These are phyloP conservation scores for Prionailurus bengalensis DNA, from an alignment of 2,113 vertebrate species.

Conservation along the genomic window DNA sequence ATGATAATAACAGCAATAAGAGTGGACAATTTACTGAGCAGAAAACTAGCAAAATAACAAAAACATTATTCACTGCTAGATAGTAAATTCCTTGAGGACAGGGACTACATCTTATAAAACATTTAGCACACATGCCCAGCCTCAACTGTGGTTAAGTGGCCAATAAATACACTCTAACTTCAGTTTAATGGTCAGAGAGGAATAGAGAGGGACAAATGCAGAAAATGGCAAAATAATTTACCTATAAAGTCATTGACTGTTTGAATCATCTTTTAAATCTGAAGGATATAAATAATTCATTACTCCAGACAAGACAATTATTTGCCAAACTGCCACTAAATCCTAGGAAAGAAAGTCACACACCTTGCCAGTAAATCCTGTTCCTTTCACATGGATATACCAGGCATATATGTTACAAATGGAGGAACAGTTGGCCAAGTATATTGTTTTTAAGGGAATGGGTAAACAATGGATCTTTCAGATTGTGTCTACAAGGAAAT, in stretches of 20 bases:
- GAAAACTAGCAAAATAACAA: slow-evolving; percentile 51
- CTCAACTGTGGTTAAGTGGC: background rate
- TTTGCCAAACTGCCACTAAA: background rate
- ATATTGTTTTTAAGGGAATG: background rate
- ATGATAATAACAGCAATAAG: slow-evolving; percentile 31
- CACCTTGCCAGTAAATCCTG: background rate
- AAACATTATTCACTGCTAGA: background rate
- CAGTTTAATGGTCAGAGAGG: background rate
- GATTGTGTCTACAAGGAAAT: background rate
- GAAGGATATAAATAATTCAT: background rate
- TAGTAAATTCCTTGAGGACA: background rate
- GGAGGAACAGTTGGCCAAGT: background rate
- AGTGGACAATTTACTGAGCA: slow-evolving; percentile 11
- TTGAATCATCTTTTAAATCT: background rate
- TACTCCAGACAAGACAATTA: background rate
- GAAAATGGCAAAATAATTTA: background rate
- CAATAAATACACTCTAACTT: slow-evolving; percentile 8
- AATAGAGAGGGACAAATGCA: background rate
- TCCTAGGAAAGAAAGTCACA: background rate
- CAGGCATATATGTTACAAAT: background rate
- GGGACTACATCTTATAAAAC: background rate
- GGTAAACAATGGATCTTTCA: background rate
- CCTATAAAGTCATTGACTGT: background rate
- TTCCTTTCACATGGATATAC: background rate
- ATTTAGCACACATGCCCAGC: background rate